These are phyloP conservation scores for Callaeas wilsoni DNA, from an alignment of 2,113 vertebrate genomes.

Conservation along the genomic window DNA sequence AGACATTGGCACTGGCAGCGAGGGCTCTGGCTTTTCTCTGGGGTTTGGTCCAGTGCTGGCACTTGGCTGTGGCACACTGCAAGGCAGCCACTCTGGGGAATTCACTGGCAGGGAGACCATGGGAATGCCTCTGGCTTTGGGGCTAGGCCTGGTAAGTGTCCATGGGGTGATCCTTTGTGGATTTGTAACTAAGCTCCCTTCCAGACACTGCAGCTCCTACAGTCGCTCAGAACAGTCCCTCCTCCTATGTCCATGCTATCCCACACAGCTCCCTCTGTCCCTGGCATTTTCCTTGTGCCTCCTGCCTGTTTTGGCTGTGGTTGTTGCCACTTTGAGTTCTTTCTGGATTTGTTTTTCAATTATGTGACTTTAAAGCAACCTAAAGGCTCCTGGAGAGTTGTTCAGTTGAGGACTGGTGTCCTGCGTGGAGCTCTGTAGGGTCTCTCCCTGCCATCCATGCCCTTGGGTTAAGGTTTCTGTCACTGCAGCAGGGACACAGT, in stretches of 20 bases:
- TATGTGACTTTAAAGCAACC: background rate
- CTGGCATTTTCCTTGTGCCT: background rate
- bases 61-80: background rate
- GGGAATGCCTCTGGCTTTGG: background rate
- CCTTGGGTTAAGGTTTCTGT: background rate
- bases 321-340: background rate
- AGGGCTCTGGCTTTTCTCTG: background rate
- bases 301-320: background rate
- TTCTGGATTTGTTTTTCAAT: background rate
- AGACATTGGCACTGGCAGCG: rapidly evolving
- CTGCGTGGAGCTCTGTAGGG: rapidly evolving
- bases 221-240: rapidly evolving
- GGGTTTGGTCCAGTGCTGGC: background rate
- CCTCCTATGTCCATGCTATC: rapidly evolving
- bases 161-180: background rate
- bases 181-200: background rate
- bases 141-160: background rate
- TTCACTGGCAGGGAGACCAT: background rate
- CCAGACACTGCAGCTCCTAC: rapidly evolving
- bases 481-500: background rate
- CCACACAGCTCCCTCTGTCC: rapidly evolving
- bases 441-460: background rate
- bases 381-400: background rate
- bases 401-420: background rate
- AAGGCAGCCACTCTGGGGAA: background rate